Conservation (phyloP, 1,140 invertebrate genomes). For the Caenorhabditis tropicalis region DNA sequence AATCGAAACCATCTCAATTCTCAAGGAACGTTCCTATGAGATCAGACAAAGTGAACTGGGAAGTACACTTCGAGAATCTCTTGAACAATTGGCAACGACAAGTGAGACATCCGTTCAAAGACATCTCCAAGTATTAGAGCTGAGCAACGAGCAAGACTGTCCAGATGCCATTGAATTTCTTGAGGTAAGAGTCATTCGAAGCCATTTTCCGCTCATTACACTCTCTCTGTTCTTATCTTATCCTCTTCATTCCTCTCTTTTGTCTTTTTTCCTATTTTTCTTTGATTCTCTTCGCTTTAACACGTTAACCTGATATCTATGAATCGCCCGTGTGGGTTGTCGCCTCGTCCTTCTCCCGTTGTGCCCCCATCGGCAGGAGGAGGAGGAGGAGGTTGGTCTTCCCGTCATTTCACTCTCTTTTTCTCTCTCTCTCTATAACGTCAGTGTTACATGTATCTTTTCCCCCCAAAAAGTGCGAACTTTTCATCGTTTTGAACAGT, state of each 20-base stretch:
- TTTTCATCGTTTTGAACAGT: conserved; percentile 30
- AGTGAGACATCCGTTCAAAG: conserved; percentile 21
- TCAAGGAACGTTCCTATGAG: conserved; percentile 13
- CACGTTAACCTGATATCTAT: conserved; percentile 7
- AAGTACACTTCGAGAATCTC: not conserved
- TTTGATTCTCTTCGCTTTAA: not conserved
- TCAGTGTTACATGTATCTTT: conserved; percentile 28
- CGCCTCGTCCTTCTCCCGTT: not conserved
- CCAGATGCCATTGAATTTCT: conserved; percentile 32
- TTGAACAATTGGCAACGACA: conserved; percentile 27
- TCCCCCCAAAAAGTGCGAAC: conserved; percentile 41
- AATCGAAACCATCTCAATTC: conserved; percentile 11
- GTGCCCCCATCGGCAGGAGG: not conserved
- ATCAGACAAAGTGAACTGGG: conserved; percentile 27
- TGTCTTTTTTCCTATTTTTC: not conserved
- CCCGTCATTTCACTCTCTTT: conserved; percentile 19
- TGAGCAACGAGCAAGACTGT: conserved; percentile 38
- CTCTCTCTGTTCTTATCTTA: not conserved
- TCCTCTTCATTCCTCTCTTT: not conserved
- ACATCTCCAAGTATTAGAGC: not conserved
- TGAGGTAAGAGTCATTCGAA: conserved; percentile 5
- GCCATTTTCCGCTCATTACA: conserved; percentile 43
- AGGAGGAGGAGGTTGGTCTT: not conserved
- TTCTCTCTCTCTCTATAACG: not conserved
- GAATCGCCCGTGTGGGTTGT: conserved; percentile 33